Evolutionary conservation across 1,140 invertebrate genomes (phyloP).

Genomic region (Helicoverpa armigera): DNA sequence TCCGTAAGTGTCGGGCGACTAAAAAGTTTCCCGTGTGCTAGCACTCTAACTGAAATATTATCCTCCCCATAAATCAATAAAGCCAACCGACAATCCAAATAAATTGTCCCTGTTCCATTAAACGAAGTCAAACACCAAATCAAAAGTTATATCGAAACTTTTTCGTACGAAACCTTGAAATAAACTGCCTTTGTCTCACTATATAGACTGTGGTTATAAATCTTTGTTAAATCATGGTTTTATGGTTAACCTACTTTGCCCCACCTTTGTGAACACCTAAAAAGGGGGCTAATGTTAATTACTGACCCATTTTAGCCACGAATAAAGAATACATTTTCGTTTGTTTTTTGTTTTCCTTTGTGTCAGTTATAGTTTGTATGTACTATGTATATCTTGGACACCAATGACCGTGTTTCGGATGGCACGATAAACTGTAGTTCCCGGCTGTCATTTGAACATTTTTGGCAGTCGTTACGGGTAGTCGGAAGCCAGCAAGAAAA

Average conservation of each 20-base stretch:
- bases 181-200: conserved; percentile 35
- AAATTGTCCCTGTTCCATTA: conserved; percentile 32
- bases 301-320: conserved; percentile 25
- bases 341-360: conserved; percentile 5
- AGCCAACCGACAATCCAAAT: not conserved
- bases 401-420: too few species aligned
- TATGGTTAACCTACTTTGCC: conserved; percentile 44
- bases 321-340: conserved; percentile 28
- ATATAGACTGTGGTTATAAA: conserved; percentile 39
- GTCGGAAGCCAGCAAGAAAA: too few species aligned
- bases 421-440: too few species aligned
- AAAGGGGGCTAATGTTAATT: conserved; percentile 42
- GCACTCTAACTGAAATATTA: conserved; percentile 9
- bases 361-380: not conserved
- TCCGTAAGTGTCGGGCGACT: too few species aligned
- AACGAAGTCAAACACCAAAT: conserved; percentile 31
- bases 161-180: conserved; percentile 25
- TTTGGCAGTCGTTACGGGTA: too few species aligned
- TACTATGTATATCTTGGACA: too few species aligned
- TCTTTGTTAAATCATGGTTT: conserved; percentile 38
- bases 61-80: conserved; percentile 18
- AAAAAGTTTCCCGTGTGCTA: too few species aligned
- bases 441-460: too few species aligned
- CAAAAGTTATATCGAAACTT: conserved; percentile 28
- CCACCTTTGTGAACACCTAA: conserved; percentile 35